Evolutionary conservation across 2,113 vertebrate genomes (phyloP).

Genomic region (Sterna hirundo): DNA sequence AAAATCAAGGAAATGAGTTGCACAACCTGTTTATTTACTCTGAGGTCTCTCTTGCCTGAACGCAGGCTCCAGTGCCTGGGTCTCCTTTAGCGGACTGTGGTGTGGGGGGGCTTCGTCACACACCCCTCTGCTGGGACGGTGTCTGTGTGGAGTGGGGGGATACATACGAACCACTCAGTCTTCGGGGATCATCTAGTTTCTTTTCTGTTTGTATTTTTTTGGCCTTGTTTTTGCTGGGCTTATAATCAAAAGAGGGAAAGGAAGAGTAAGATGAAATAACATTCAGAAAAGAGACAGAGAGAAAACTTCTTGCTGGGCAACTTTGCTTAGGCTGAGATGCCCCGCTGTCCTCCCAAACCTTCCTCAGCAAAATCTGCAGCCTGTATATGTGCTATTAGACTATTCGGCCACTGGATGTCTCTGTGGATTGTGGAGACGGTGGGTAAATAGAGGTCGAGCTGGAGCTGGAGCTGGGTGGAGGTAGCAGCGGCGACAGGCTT

Average conservation of each 20-base stretch:
- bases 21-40: neutral
- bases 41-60: neutral
- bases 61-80: neutral
- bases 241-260: neutral
- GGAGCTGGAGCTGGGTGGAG: neutral
- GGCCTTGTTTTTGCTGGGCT: neutral
- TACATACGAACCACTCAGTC: neutral
- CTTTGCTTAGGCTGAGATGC: neutral
- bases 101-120: neutral
- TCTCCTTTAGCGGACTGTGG: neutral
- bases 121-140: neutral
- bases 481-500: neutral
- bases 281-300: neutral
- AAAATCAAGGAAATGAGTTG: neutral
- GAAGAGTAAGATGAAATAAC: neutral
- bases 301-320: neutral
- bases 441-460: neutral
- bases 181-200: neutral
- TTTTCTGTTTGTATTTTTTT: neutral
- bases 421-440: neutral
- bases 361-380: neutral
- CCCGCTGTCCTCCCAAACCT: neutral
- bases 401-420: slow-evolving; percentile 34
- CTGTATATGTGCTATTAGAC: neutral
- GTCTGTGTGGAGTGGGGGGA: accelerated